These are phyloP conservation scores for Cyprinus carpio DNA, from an alignment of 2,113 vertebrate genomes.

Conservation along the genomic window DNA sequence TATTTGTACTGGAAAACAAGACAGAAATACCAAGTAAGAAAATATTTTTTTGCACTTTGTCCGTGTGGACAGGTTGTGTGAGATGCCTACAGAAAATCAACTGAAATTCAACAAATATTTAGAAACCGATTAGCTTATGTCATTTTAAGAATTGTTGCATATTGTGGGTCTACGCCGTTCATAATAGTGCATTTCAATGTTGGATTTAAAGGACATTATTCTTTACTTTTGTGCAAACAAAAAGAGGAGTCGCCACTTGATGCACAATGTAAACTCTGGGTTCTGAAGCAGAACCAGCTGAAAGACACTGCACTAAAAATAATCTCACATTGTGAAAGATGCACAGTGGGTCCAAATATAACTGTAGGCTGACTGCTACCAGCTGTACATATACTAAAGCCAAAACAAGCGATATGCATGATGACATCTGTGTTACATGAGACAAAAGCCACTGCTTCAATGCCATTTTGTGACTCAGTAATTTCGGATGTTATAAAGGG, in stretches of 20 bases:
- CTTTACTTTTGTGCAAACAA: background rate
- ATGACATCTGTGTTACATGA: background rate
- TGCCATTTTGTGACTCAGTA: background rate
- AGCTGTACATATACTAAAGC: background rate
- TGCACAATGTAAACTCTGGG: background rate
- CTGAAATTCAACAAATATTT: background rate
- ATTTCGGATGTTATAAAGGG: background rate
- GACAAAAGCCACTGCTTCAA: slow-evolving; percentile 3
- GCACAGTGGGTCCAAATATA: slow-evolving; percentile 52
- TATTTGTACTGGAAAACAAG: too few relatives aligned
- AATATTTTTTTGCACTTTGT: too few relatives aligned
- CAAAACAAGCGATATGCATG: background rate
- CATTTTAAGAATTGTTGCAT: background rate
- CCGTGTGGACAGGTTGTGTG: too few relatives aligned
- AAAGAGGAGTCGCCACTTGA: background rate
- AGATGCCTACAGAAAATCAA: background rate
- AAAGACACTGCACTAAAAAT: background rate
- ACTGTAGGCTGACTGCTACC: slow-evolving; percentile 2
- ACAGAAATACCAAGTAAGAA: too few relatives aligned
- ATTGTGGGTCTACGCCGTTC: slow-evolving; percentile 15
- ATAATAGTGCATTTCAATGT: background rate
- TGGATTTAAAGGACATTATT: background rate
- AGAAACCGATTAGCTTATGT: background rate
- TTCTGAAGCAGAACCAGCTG: background rate
- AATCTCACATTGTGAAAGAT: background rate